These are phyloP conservation scores for Anastrepha ludens DNA, from an alignment of 1,140 invertebrate species.

Conservation along the genomic window DNA sequence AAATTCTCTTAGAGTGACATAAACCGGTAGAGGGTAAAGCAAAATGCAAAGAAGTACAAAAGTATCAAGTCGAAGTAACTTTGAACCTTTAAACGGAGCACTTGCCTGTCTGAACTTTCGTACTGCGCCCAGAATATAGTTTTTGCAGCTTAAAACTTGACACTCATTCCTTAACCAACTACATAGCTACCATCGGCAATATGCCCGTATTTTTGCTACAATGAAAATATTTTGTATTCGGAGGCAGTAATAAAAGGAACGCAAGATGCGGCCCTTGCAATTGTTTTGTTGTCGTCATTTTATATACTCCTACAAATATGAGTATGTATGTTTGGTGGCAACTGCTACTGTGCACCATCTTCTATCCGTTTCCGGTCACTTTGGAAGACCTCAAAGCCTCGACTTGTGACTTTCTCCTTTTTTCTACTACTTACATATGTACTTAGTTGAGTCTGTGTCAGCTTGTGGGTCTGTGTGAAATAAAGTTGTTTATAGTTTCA, in stretches of 20 bases:
- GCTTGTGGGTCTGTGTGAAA: background rate
- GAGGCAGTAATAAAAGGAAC: constrained; percentile 23
- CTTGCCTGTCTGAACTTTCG: constrained; percentile 41
- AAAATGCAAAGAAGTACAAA: background rate
- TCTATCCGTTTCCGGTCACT: constrained; percentile 13
- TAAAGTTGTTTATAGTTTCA: constrained; percentile 54
- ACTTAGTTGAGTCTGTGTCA: background rate
- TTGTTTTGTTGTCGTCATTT: background rate
- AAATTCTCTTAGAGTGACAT: constrained; percentile 28
- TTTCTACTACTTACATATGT: background rate
- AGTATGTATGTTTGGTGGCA: background rate
- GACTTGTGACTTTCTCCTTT: constrained; percentile 31
- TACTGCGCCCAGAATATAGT: background rate
- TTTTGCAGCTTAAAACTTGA: constrained; percentile 50
- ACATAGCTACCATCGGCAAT: background rate
- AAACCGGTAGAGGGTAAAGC: background rate
- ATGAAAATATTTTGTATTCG: background rate
- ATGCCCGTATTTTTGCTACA: background rate
- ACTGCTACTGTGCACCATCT: background rate
- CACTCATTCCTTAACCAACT: constrained; percentile 22
- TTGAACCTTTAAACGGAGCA: constrained; percentile 43
- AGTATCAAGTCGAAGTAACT: background rate
- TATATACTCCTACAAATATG: background rate
- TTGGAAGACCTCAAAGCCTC: background rate
- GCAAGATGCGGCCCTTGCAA: background rate